Evolutionary conservation across 2,113 vertebrate species (phyloP), one percentile per base, ranked within the genome.

Genomic region (Centropus unirufus): DNA sequence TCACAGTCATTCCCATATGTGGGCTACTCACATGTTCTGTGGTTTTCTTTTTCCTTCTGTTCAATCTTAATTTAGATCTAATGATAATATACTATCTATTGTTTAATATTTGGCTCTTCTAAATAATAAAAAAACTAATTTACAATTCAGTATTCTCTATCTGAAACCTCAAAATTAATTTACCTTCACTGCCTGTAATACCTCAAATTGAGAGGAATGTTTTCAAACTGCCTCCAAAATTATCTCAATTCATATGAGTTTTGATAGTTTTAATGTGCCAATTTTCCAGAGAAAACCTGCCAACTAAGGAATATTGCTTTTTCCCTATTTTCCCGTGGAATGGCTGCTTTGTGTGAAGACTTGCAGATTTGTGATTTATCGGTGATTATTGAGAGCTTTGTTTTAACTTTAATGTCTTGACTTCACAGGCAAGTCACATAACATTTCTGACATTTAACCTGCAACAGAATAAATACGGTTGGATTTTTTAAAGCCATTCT

Each of bases 41-140:
- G 40, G 11, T 55, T 72, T 86, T 58, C 9, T 61, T 63, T 78
- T 34, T 79, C 63, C 59, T 95, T 89, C 59, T 90, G n/a, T 73
- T 95, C 59, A 42, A 8, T 61, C 54, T 89, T 85, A 90, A 64
- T 91, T 88, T 93, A 87, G 34, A 75, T 29, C 11, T 49, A 93
- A 57, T 46, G 2, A 19, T 16, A 44, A 57, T 44, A 11, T 93
- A 94, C 64, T 88, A 88, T 94, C 86, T 83, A 83, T 11, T 40
- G 22, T 3, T 17, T 86, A 11, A 4, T 76, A 61, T 77, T 30
- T 69, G 23, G 14, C 80, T 91, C 27, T 18, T 58, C 23, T 79
- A 58, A 49, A 52, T 32, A 66, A 57, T 70, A 76, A 78, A 75
- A 61, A 1, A 39, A 5, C 1, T 44, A 18, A 42, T 73, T 82